Conservation (phyloP, 2,797 vertebrate species). For the Petrocephalus schoutedeni region DNA sequence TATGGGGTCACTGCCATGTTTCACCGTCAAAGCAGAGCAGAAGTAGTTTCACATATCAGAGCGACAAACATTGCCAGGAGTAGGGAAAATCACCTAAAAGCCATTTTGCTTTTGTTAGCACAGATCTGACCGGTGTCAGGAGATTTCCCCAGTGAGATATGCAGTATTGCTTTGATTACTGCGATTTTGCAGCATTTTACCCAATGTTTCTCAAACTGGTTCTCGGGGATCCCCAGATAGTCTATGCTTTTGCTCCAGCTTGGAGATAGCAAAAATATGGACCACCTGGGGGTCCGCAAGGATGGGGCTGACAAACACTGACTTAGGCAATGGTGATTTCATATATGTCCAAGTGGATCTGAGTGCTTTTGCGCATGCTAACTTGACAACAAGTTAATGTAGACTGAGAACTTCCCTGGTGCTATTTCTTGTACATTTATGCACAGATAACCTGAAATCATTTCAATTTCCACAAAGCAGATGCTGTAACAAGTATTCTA, state of each 20-base stretch:
- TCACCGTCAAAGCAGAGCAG: neutral
- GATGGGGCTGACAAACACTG: no score
- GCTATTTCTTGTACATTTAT: neutral
- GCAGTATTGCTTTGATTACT: neutral
- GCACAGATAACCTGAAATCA: neutral
- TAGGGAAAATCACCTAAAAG: neutral
- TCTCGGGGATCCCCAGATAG: no score
- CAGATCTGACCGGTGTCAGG: neutral
- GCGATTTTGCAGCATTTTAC: neutral
- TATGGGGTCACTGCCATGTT: neutral
- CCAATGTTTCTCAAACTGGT: neutral
- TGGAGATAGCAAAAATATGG: no score
- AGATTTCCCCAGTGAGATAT: neutral
- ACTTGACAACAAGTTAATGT: neutral
- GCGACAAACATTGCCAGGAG: neutral
- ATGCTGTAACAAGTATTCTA: neutral
- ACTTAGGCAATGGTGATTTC: neutral
- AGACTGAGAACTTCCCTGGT: neutral
- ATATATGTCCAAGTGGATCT: neutral
- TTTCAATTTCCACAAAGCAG: neutral
- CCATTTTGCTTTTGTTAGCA: neutral
- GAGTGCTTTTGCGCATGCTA: neutral
- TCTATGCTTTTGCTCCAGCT: neutral
- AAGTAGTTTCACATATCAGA: neutral
- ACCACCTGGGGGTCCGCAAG: no score